Evolutionary conservation across 2,113 vertebrate species (phyloP).

Genomic region (Astur gentilis): DNA sequence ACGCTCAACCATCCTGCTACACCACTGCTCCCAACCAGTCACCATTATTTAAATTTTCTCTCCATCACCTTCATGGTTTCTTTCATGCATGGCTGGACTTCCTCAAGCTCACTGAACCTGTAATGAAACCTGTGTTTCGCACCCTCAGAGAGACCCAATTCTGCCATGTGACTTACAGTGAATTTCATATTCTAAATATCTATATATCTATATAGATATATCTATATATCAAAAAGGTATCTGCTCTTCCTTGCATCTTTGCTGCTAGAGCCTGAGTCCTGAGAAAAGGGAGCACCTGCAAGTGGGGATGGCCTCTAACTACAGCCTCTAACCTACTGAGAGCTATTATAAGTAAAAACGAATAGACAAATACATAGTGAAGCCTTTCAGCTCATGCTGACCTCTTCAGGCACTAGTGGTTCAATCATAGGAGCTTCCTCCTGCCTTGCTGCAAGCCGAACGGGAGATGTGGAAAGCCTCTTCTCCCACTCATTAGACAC

Average conservation of each 20-base stretch:
- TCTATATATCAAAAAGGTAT: background rate
- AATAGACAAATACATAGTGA: background rate
- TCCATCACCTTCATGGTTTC: constrained; percentile 2
- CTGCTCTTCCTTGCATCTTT: background rate
- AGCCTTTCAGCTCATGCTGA: constrained; percentile 72
- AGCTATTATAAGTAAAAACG: background rate
- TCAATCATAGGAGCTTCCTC: constrained; percentile 91
- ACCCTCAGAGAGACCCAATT: background rate
- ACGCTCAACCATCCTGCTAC: background rate
- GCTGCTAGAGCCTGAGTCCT: background rate
- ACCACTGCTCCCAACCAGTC: background rate
- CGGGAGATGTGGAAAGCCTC: constrained; percentile 87
- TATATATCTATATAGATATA: no score
- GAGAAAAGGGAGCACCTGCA: background rate
- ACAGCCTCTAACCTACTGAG: background rate
- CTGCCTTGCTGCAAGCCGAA: constrained; percentile 76
- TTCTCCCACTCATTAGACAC: constrained; percentile 89
- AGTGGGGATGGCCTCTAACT: background rate
- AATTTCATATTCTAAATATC: background rate
- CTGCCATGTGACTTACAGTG: background rate
- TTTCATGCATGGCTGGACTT: background rate
- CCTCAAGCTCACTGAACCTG: background rate
- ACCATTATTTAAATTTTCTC: background rate
- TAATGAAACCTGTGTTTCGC: background rate
- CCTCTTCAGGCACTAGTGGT: constrained; percentile 89